phyloP scores from a whole-genome alignment of 2,888 invertebrate species.

The Steinernema carpocapsae region DNA sequence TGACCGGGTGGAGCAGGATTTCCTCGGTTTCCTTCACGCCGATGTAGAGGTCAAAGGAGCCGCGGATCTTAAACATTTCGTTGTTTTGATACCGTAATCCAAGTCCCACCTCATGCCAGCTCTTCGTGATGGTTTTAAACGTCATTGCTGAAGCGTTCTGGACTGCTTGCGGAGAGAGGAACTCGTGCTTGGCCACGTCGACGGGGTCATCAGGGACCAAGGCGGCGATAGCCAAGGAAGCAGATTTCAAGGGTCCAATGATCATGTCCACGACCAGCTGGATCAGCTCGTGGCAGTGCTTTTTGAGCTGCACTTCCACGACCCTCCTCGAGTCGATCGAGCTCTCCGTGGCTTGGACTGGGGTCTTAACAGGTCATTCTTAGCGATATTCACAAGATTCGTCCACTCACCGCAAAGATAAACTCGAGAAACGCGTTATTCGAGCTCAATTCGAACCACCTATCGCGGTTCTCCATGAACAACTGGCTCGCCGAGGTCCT shows the following conservation, averaged over 20 bases:
- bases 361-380: conserved; percentile 76
- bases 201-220: conserved; percentile 36
- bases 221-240: conserved; percentile 29
- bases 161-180: conserved; percentile 42
- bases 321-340: conserved; percentile 92
- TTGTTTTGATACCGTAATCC: not conserved
- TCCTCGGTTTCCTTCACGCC: conserved; percentile 96
- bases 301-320: conserved; percentile 89
- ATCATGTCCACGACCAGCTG: conserved; percentile 54
- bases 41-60: conserved; percentile 90
- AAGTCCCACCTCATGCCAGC: conserved; percentile 46
- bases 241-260: conserved; percentile 46
- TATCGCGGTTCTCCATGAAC: conserved; percentile 67
- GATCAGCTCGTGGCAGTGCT: conserved; percentile 67
- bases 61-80: conserved; percentile 64
- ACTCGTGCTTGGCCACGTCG: conserved; percentile 45
- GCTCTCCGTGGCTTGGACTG: conserved; percentile 89
- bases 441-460: conserved; percentile 83
- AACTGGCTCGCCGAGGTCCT: conserved; percentile 72
- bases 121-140: conserved; percentile 47
- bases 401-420: conserved; percentile 71
- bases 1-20: conserved; percentile 90
- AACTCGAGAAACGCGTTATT: conserved; percentile 93
- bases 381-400: not conserved
- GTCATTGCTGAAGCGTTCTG: conserved; percentile 43